Conservation (phyloP, 2,113 vertebrate species). For the Rhea americana region DNA sequence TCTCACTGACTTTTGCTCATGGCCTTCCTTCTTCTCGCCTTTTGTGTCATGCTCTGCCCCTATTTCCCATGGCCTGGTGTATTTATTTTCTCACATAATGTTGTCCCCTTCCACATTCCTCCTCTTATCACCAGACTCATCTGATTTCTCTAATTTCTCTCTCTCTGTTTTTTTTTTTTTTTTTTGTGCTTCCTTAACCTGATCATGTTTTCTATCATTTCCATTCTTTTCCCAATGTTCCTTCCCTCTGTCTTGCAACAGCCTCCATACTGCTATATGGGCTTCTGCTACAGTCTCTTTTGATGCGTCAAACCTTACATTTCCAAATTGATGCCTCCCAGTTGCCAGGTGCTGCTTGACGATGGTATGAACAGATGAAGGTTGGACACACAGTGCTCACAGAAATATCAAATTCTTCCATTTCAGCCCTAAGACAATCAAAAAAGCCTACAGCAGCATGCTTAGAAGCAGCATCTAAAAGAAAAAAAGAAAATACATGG, state of each 20-base stretch:
- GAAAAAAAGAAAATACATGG: not conserved
- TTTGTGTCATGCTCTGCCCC: not conserved
- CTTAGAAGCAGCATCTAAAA: conserved; percentile 92
- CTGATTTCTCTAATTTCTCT: not conserved
- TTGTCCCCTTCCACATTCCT: not conserved
- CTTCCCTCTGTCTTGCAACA: not conserved
- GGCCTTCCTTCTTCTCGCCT: not conserved
- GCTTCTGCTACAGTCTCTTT: not conserved
- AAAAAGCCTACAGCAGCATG: conserved; percentile 95
- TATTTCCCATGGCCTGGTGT: not conserved
- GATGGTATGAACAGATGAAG: conserved; percentile 82
- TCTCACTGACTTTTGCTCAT: not conserved
- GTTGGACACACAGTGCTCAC: conserved; percentile 94
- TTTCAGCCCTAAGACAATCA: conserved; percentile 92
- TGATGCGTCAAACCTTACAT: conserved; percentile 68
- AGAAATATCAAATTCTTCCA: conserved; percentile 89
- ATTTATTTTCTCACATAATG: not conserved
- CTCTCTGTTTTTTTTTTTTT: no score
- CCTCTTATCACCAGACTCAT: not conserved
- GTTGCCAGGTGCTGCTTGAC: conserved; percentile 56
- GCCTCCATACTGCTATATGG: not conserved
- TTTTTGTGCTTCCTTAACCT: not conserved
- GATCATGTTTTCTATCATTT: not conserved
- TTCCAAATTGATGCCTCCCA: conserved; percentile 79
- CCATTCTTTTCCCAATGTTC: not conserved